Conservation (phyloP, 2,797 vertebrate genomes). For the Falco columbarius region DNA sequence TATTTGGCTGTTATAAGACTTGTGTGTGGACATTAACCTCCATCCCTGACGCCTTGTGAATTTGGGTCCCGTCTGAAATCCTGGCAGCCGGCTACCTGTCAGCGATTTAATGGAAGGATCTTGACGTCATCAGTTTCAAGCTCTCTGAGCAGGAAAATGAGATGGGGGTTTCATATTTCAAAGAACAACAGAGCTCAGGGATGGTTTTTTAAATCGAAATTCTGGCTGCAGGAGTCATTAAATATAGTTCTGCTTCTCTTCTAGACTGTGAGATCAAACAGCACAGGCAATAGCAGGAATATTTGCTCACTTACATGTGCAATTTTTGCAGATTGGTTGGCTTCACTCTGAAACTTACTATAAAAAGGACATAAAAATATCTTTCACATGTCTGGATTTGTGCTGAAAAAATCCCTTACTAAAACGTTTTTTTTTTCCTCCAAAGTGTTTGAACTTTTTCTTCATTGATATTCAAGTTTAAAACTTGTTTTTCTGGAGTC, state of each 20-base stretch:
- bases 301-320: slow-evolving; percentile 43
- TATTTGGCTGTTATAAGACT: not conserved
- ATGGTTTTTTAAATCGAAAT: slow-evolving; percentile 1
- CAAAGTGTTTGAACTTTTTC: slow-evolving; percentile 16
- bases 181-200: slow-evolving; percentile 17
- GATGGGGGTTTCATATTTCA: slow-evolving; percentile 30
- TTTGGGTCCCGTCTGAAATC: not conserved
- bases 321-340: slow-evolving; percentile 56
- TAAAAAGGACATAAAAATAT: slow-evolving; percentile 46
- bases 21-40: not conserved
- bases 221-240: slow-evolving; percentile 26
- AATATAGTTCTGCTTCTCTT: slow-evolving; percentile 42
- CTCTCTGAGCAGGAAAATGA: not conserved
- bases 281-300: slow-evolving; percentile 1
- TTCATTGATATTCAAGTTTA: slow-evolving; percentile 6
- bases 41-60: not conserved
- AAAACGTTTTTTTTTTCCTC: not conserved
- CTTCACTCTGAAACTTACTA: slow-evolving; percentile 36
- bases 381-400: slow-evolving; percentile 38
- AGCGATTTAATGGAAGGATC: not conserved
- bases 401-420: slow-evolving; percentile 15
- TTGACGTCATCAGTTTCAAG: not conserved
- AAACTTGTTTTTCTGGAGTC: slow-evolving; percentile 1
- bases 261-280: slow-evolving; percentile 25
- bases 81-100: slow-evolving; percentile 7